Percentiles rank a stretch among this genome's conserved stretches.
These are phyloP conservation scores for Mustela nigripes DNA, from an alignment of 2,113 vertebrate species.

Conservation along the genomic window DNA sequence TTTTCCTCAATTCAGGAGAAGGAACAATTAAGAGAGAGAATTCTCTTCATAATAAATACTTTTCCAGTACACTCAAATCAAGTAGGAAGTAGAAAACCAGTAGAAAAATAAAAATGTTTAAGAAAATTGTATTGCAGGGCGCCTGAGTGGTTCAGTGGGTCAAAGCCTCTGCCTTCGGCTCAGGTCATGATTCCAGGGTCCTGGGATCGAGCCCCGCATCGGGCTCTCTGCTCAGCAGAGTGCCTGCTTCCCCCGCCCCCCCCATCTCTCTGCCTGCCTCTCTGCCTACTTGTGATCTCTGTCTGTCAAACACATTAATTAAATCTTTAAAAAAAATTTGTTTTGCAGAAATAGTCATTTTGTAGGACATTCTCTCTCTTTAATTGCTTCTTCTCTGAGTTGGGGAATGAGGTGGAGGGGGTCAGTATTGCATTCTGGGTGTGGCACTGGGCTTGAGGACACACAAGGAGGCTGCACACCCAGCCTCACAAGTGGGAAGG, in stretches of 20 bases:
- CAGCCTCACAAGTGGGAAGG: neutral
- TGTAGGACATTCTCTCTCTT: neutral
- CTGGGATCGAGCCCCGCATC: too few relatives aligned
- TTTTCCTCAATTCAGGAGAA: neutral
- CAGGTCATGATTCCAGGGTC: too few relatives aligned
- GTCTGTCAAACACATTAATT: too few relatives aligned
- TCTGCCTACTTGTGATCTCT: too few relatives aligned
- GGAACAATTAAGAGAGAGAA: neutral
- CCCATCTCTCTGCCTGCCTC: too few relatives aligned
- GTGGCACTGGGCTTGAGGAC: neutral
- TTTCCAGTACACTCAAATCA: neutral
- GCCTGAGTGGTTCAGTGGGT: too few relatives aligned
- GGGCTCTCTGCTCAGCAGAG: too few relatives aligned
- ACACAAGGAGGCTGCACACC: too few relatives aligned
- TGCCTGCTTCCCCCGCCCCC: fast-evolving
- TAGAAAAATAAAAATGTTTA: neutral
- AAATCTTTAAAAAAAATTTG: too few relatives aligned
- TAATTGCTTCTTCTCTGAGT: neutral
- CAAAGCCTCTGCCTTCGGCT: too few relatives aligned
- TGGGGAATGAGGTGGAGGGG: neutral
- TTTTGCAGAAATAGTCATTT: neutral
- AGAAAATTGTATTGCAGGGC: neutral
- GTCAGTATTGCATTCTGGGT: neutral
- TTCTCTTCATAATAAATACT: neutral
- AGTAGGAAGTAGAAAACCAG: neutral